phyloP scores from a whole-genome alignment of 2,113 vertebrate species.

The Donacobius atricapilla region DNA sequence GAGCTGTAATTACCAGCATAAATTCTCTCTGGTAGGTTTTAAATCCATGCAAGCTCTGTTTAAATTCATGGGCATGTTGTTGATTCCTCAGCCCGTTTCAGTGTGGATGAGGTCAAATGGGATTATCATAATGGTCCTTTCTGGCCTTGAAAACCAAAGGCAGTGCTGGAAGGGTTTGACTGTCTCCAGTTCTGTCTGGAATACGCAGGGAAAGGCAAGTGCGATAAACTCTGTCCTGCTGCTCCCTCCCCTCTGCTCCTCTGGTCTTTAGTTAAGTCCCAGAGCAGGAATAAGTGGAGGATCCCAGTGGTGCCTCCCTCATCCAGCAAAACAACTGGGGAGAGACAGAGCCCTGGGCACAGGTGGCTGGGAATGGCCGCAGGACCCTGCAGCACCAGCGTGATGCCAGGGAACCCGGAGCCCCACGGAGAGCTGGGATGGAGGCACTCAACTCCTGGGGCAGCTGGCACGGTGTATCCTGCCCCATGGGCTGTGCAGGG shows the following conservation, averaged over 20 bases:
- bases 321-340: background rate
- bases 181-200: background rate
- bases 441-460: rapidly evolving
- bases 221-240: background rate
- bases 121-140: background rate
- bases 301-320: background rate
- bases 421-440: rapidly evolving
- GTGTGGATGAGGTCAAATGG: background rate
- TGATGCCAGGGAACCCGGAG: background rate
- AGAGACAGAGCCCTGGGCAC: background rate
- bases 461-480: rapidly evolving
- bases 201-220: rapidly evolving
- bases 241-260: background rate
- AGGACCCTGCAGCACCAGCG: background rate
- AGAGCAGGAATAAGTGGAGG: background rate
- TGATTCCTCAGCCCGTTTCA: background rate
- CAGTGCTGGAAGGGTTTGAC: background rate
- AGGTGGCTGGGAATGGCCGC: background rate
- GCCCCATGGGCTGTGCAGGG: background rate
- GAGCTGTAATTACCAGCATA: background rate
- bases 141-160: background rate
- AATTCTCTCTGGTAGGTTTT: background rate
- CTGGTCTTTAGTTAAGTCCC: background rate
- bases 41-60: background rate
- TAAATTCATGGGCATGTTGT: background rate